Evolutionary conservation across 2,113 vertebrate species (phyloP).

Genomic region (Orthonyx spaldingii): DNA sequence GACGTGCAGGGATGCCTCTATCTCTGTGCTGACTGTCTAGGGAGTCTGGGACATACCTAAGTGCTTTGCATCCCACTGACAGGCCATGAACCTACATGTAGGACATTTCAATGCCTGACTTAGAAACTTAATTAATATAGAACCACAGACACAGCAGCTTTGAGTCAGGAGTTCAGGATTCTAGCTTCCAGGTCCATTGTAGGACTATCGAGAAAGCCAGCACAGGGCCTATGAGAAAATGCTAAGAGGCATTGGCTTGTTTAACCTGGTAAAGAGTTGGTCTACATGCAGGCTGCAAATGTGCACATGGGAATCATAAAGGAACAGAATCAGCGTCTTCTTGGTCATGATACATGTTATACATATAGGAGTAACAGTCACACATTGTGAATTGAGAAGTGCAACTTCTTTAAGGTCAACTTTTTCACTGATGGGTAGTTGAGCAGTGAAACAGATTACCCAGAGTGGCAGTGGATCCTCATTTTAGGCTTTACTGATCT

Average conservation of each 20-base stretch:
- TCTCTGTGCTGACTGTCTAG: background rate
- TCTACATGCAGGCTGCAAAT: background rate
- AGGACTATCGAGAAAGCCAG: background rate
- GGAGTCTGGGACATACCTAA: background rate
- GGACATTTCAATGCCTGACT: background rate
- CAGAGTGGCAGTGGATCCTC: background rate
- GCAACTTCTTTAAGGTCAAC: background rate
- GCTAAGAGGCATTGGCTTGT: background rate
- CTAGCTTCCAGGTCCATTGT: background rate
- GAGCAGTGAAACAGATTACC: background rate
- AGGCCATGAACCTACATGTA: background rate
- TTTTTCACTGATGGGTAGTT: background rate
- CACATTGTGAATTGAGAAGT: background rate
- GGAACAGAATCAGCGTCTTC: background rate
- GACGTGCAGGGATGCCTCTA: rapidly evolving
- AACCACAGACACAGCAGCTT: background rate
- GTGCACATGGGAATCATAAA: rapidly evolving
- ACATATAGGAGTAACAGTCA: background rate
- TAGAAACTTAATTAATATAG: background rate
- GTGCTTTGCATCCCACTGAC: background rate
- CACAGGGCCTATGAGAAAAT: background rate
- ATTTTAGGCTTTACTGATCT: background rate
- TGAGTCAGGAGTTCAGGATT: background rate
- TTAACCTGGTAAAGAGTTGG: background rate
- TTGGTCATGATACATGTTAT: background rate